Conservation (phyloP, 2,888 invertebrate species). For the Branchellion lobata region DNA sequence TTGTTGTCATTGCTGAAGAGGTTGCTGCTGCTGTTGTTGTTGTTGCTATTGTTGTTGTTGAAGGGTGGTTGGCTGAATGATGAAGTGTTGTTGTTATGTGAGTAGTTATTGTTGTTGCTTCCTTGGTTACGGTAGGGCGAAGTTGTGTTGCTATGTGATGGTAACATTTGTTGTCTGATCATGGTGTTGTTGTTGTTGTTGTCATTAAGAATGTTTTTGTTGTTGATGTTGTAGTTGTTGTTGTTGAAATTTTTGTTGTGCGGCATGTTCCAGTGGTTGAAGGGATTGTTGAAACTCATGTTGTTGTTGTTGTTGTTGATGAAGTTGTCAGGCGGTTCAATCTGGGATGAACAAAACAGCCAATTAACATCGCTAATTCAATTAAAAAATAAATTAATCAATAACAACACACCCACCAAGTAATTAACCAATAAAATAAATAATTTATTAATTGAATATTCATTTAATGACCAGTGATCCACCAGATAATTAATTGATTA, state of each 20-base stretch:
- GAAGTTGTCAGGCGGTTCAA: conserved; percentile 38
- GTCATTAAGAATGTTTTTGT: neutral
- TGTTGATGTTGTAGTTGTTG: neutral
- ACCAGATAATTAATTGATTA: too few species aligned
- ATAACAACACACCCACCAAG: too few species aligned
- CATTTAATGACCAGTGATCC: too few species aligned
- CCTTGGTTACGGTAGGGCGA: neutral
- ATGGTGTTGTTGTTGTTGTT: neutral
- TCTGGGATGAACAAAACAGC: too few species aligned
- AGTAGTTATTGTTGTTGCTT: conserved; percentile 13
- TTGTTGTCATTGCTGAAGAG: conserved; percentile 27
- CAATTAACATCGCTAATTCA: too few species aligned
- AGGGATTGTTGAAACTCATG: neutral
- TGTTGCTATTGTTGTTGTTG: conserved; percentile 12
- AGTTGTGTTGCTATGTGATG: neutral
- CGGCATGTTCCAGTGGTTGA: neutral
- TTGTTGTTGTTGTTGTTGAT: conserved; percentile 10
- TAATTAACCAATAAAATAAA: too few species aligned
- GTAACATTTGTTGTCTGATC: neutral
- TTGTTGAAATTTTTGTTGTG: neutral
- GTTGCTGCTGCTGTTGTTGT: conserved; percentile 36
- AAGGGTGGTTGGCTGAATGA: neutral
- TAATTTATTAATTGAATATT: too few species aligned
- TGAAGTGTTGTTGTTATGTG: neutral
- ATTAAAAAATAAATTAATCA: too few species aligned